Percentiles rank a stretch among this genome's conserved stretches.
phyloP scores from a whole-genome alignment of 2,113 vertebrate species.

The Vimba vimba region DNA sequence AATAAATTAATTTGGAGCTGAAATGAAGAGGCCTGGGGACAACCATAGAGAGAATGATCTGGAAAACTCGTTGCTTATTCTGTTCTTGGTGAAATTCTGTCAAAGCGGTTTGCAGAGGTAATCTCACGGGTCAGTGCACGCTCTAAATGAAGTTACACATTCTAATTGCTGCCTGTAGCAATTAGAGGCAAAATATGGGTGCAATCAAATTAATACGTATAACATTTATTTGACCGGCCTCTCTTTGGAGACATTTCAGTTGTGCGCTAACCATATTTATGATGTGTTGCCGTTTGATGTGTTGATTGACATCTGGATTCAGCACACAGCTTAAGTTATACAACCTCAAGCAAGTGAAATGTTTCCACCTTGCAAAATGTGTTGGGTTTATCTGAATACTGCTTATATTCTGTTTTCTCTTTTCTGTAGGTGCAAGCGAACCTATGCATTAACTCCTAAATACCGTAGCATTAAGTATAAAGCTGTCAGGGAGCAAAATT shows the following conservation, averaged over 20 bases:
- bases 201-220: conserved; percentile 1
- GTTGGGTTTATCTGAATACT: conserved; percentile 25
- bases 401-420: conserved; percentile 35
- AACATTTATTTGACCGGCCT: conserved; percentile 3
- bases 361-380: conserved; percentile 13
- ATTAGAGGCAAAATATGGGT: neutral
- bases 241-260: neutral
- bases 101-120: conserved; percentile 6
- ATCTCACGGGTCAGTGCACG: conserved; percentile 27
- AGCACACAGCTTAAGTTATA: neutral
- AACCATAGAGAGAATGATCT: conserved; percentile 2
- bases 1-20: conserved; percentile 27
- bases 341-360: conserved; percentile 10
- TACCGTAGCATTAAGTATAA: conserved; percentile 33
- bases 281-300: neutral
- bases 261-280: neutral
- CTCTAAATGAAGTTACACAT: conserved; percentile 34
- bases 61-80: conserved; percentile 18
- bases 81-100: conserved; percentile 13
- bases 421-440: conserved; percentile 30
- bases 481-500: conserved; percentile 14
- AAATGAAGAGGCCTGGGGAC: conserved; percentile 28
- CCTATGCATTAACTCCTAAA: conserved; percentile 44
- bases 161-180: conserved; percentile 31
- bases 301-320: neutral